A percentile compares a stretch with the other conserved stretches of the same genome.
phyloP scores from a whole-genome alignment of 1,140 invertebrate species.

The Metopolophium dirhodum region DNA sequence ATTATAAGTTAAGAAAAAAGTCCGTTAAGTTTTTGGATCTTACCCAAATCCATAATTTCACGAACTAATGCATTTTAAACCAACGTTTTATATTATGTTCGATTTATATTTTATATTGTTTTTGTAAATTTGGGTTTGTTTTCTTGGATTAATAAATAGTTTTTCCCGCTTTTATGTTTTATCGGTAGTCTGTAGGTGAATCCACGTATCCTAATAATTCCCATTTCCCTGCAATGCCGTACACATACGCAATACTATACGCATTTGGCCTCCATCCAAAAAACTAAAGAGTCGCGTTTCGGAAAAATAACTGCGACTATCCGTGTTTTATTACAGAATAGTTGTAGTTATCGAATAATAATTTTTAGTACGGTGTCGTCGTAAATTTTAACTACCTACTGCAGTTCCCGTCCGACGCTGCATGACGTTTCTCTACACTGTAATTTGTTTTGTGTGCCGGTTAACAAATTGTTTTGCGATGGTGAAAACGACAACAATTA shows the following conservation, averaged over 20 bases:
- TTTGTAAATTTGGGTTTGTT: neutral
- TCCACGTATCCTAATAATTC: neutral
- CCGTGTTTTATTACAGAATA: neutral
- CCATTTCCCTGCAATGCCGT: neutral
- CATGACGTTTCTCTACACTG: neutral
- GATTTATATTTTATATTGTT: neutral
- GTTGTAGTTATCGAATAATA: neutral
- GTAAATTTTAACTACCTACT: neutral
- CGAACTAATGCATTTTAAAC: too few species aligned
- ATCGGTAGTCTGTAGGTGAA: neutral
- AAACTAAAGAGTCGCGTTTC: neutral
- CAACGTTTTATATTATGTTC: too few species aligned
- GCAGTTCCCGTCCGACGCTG: neutral
- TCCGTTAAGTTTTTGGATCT: too few species aligned
- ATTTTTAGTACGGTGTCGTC: neutral
- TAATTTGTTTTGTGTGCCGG: conserved; percentile 5
- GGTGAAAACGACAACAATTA: neutral
- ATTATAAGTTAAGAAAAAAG: too few species aligned
- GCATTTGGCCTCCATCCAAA: neutral
- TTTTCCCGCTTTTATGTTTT: neutral
- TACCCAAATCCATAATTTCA: too few species aligned
- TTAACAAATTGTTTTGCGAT: neutral
- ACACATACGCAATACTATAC: neutral
- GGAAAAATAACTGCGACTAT: neutral
- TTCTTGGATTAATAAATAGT: conserved; percentile 18